These are phyloP conservation scores for Steinernema feltiae DNA, from an alignment of 1,140 invertebrate genomes.

Conservation along the genomic window DNA sequence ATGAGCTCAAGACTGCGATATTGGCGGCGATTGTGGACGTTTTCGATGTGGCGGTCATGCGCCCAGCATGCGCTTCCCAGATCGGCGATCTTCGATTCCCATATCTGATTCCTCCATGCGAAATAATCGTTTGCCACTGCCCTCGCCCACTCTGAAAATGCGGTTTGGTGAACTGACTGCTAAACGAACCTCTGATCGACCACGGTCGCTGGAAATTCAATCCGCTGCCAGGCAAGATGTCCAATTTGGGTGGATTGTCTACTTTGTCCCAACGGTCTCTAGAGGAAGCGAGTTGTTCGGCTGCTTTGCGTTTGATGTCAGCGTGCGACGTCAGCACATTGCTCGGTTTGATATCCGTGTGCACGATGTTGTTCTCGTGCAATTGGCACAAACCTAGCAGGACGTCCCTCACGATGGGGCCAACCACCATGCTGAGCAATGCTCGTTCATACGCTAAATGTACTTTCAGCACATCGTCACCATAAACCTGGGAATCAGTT, in stretches of 20 bases:
- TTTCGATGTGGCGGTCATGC: too few species aligned
- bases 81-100: slow-evolving; percentile 93
- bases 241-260: too few species aligned
- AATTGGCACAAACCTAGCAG: slow-evolving; percentile 91
- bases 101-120: slow-evolving; percentile 62
- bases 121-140: neutral
- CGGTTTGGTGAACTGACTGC: too few species aligned
- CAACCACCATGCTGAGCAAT: slow-evolving; percentile 87
- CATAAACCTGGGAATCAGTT: slow-evolving; percentile 82
- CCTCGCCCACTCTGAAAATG: neutral
- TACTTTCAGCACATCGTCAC: slow-evolving; percentile 90
- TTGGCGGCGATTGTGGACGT: too few species aligned
- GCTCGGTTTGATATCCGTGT: slow-evolving; percentile 99
- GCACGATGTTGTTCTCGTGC: slow-evolving; percentile 91
- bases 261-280: too few species aligned
- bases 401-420: slow-evolving; percentile 83
- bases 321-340: slow-evolving; percentile 72
- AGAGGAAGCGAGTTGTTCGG: neutral
- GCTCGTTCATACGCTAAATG: slow-evolving; percentile 97
- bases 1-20: slow-evolving; percentile 91
- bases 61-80: slow-evolving; percentile 98
- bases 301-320: slow-evolving; percentile 17
- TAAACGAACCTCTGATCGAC: too few species aligned
- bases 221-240: too few species aligned
- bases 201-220: too few species aligned